Evolutionary conservation across 2,888 invertebrate genomes (phyloP), one percentile per base, ranked within the genome.

Genomic region (Chloroclysta siterata): DNA sequence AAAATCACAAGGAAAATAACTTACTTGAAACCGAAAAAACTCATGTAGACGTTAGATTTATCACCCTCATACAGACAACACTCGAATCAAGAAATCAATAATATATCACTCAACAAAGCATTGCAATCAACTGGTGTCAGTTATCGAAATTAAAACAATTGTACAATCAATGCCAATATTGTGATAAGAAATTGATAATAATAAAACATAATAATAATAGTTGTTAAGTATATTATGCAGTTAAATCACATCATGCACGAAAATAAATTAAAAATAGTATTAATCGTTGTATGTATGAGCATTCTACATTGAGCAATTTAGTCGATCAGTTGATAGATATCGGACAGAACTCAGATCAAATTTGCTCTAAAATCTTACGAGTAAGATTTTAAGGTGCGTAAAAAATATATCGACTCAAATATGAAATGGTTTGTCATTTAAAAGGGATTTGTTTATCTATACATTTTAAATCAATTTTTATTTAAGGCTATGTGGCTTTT

Each of bases 21-120:
- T 66, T 83, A 83, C 83, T 75, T 66, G 47, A 77, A 73, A 44
- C 62, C 52, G 54, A 81, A 74, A 70, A 80, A 75, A 76, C 76
- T 78, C 83, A 85, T 85, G 74, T 71, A 72, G 68, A 69, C 61
- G 44, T 53, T 53, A 52, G 17, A 6, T 44, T 62, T 44, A 55
- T 54, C 55, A 46, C 53, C 58, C 46, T 56, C 53, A 52, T 54
- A 60, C 55, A 63, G 68, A 65, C 62, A 62, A 58, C 53, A 66
- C 62, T 60, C 17, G 39, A 22, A 66, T 47, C 36, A 42, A 62
- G 54, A 66, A 71, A 71, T 70, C 70, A 74, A 77, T 70, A 72
- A 74, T 68, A 73, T 74, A 59, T 69, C 72, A 74, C 61, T 69
- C 73, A 74, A 65, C 70, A 68, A 74, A 69, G 71, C 73, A 80